Evolutionary conservation across 2,113 vertebrate genomes (phyloP).

Genomic region (Coturnix japonica): DNA sequence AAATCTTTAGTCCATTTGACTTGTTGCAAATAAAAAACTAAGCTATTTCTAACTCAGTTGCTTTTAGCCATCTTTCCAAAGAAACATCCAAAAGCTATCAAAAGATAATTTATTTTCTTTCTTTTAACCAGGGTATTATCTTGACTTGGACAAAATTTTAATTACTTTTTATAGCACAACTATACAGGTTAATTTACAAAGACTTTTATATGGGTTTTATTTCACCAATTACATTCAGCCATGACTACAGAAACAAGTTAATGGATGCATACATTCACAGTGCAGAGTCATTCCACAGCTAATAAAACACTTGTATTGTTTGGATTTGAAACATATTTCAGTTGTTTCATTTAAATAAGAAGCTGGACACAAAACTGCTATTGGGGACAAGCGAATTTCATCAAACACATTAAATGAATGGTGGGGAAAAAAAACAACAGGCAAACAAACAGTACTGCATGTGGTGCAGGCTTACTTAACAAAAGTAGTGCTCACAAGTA

Average conservation of each 20-base stretch:
- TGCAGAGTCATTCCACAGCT: not conserved
- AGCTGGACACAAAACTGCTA: not conserved
- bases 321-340: not conserved
- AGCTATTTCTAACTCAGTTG: not conserved
- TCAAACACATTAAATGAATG: not conserved
- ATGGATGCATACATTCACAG: not conserved
- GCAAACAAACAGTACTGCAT: rapidly evolving
- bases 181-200: not conserved
- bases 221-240: not conserved
- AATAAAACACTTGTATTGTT: not conserved
- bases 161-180: not conserved
- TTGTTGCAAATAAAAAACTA: not conserved
- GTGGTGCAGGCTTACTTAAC: not conserved
- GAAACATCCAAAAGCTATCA: not conserved
- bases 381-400: not conserved
- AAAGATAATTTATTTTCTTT: not conserved
- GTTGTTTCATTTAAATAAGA: not conserved
- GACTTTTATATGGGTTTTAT: not conserved
- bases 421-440: not conserved
- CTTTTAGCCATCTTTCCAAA: not conserved
- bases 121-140: not conserved
- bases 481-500: not conserved
- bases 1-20: not conserved
- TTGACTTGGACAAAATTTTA: not conserved
- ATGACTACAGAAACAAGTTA: not conserved